Evolutionary conservation across 2,797 vertebrate species (phyloP).

Genomic region (Dermochelys coriacea): DNA sequence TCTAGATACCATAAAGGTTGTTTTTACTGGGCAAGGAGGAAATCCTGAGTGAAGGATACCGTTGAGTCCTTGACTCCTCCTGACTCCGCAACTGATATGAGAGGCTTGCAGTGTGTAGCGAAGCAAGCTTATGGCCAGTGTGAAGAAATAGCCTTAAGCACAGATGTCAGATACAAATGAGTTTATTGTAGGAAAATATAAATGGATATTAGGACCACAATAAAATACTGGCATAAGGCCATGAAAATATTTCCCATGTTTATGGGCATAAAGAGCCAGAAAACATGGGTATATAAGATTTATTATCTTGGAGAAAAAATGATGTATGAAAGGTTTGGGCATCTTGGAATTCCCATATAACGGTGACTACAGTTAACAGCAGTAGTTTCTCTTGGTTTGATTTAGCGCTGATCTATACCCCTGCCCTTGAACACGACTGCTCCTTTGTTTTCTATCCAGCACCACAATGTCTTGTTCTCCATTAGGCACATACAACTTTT

Average conservation of each 20-base stretch:
- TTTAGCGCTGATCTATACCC: not conserved
- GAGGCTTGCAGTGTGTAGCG: not conserved
- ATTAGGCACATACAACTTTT: not conserved
- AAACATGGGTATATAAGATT: not conserved
- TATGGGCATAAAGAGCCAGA: not conserved
- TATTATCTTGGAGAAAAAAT: not conserved
- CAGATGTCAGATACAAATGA: not conserved
- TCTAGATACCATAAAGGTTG: not conserved
- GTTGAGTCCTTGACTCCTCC: not conserved
- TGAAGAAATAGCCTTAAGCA: not conserved
- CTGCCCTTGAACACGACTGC: not conserved
- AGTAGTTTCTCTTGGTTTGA: not conserved
- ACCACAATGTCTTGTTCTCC: not conserved
- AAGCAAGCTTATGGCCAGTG: fast-evolving
- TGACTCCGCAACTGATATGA: not conserved
- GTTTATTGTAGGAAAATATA: not conserved
- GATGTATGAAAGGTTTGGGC: not conserved
- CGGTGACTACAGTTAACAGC: not conserved
- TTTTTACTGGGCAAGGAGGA: not conserved
- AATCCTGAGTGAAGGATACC: not conserved
- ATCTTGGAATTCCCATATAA: not conserved
- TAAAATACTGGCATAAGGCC: not conserved
- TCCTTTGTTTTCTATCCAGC: not conserved
- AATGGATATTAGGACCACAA: not conserved
- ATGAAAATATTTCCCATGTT: not conserved